Base-by-base conservation (phyloP, 2,797 vertebrate species). In the Poeciliopsis gracilis region DNA sequence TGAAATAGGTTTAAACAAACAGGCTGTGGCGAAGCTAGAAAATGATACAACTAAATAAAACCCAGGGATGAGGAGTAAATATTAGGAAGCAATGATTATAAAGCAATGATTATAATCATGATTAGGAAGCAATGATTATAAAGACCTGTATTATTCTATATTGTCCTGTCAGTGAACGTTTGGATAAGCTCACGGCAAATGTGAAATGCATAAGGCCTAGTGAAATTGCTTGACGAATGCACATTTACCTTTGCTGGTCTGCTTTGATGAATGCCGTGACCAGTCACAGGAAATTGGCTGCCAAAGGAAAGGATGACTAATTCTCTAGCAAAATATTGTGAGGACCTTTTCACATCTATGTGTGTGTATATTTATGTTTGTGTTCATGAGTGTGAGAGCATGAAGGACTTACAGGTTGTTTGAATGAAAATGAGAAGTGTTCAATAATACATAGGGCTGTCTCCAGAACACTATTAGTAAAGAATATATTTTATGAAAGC, bases 381-480 rank as follows among this genome's bases (percentile, higher is more conserved):
- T 79, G 80, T 74, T 15, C 80, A 53, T 76, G 53, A 77, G 43
- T 74, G 45, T 76, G 76, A 74, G 53, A 53, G 80, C 1, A 13
- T 77, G 85, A 90, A 92, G 88, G 91, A 90, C 92, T 93, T 93
- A 87, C 90, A 92, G 93, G 93, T 92, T 92, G 93, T 92, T 93
- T 95, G 92, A 95, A 95, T 95, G 90, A 95, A 95, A 95, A 95
- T 94, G 90, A 94, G 91, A 87, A 81, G 90, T 92, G 91, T 94
- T 95, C 89, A 95, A 94, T 95, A 95, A 95, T 94, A 93, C 93
- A 95, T 95, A 92, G 94, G 90, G 90, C 86, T 91, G 91, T 91
- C 82, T 91, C 87, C 89, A 81, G 87, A 92, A 88, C 86, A 90
- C 91, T 92, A 95, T 95, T 94, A 94, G 90, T 90, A 92, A 94